Conservation (phyloP, 2,797 vertebrate species). For the Triplophysa yarkandensis region DNA sequence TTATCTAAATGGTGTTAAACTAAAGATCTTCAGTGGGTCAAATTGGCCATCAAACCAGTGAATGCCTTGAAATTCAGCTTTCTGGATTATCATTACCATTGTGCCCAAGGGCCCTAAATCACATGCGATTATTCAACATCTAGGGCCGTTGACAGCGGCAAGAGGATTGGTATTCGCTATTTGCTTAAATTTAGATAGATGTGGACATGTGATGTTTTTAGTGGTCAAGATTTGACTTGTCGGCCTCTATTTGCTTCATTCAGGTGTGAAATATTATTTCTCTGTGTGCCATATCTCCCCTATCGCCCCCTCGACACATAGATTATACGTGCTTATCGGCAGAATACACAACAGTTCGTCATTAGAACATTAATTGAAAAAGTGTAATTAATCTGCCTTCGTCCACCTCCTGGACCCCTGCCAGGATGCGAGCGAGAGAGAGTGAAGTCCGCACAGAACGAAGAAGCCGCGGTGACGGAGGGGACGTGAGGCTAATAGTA, state of each 20-base stretch:
- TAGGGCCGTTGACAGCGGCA: not conserved
- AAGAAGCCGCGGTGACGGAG: conserved; percentile 33
- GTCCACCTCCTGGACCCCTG: conserved; percentile 76
- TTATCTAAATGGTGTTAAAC: conserved; percentile 20
- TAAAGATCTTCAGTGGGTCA: conserved; percentile 10
- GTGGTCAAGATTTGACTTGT: conserved; percentile 5
- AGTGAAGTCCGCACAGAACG: conserved; percentile 24
- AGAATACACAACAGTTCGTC: conserved; percentile 79
- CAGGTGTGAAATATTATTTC: conserved; percentile 54
- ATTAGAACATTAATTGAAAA: conserved; percentile 86
- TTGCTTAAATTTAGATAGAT: conserved; percentile 13
- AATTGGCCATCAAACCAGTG: conserved; percentile 1
- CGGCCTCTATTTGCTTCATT: conserved; percentile 41
- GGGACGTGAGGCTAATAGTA: conserved; percentile 51
- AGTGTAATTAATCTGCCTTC: conserved; percentile 83
- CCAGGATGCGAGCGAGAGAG: conserved; percentile 55
- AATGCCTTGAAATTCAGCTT: conserved; percentile 18
- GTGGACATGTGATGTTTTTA: not conserved
- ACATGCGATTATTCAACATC: not conserved
- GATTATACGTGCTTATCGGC: conserved; percentile 73
- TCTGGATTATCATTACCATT: conserved; percentile 14
- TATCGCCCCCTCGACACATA: conserved; percentile 65
- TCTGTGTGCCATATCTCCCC: conserved; percentile 60
- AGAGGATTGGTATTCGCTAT: conserved; percentile 23
- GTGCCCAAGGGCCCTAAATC: conserved; percentile 1